Percentiles rank a stretch among this genome's conserved stretches.
Evolutionary conservation across 2,888 invertebrate species (phyloP).

Genomic region (Sisyra terminalis): DNA sequence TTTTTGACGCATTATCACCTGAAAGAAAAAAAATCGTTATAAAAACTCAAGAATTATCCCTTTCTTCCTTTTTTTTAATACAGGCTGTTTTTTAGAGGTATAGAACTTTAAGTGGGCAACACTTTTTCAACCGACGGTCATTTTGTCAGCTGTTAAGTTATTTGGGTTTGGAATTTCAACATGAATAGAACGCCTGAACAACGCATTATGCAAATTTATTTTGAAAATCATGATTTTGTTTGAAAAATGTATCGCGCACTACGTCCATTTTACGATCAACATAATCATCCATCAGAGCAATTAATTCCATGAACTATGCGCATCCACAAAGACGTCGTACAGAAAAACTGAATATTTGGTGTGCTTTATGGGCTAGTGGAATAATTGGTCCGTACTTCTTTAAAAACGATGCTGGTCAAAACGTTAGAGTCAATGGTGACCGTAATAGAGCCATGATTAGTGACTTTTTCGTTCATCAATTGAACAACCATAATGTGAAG

Average conservation of each 20-base stretch:
- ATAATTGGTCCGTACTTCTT: conserved; percentile 3
- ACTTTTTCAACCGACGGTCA: not conserved
- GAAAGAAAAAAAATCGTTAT: too few species aligned
- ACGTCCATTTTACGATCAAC: conserved; percentile 16
- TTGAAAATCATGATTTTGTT: conserved; percentile 15
- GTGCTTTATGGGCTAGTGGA: too few species aligned
- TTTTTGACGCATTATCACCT: too few species aligned
- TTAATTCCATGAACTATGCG: conserved; percentile 15
- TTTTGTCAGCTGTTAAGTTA: not conserved
- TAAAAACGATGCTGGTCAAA: conserved; percentile 1
- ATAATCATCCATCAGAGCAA: conserved; percentile 13
- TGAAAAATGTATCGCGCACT: conserved; percentile 14
- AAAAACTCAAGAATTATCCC: too few species aligned
- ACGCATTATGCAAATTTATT: conserved; percentile 16
- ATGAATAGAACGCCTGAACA: conserved; percentile 13
- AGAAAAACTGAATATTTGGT: not conserved
- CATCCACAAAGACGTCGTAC: conserved; percentile 12
- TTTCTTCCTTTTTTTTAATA: too few species aligned
- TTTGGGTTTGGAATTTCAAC: conserved; percentile 11
- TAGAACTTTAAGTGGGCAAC: conserved; percentile 2
- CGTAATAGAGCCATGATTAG: not conserved
- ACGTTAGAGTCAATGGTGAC: conserved; percentile 2
- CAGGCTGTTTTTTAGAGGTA: conserved; percentile 2
- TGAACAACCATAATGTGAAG: not conserved
- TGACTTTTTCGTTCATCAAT: conserved; percentile 5